These are phyloP conservation scores for Halichoeres trimaculatus DNA, from an alignment of 2,113 vertebrate genomes.

Conservation along the genomic window DNA sequence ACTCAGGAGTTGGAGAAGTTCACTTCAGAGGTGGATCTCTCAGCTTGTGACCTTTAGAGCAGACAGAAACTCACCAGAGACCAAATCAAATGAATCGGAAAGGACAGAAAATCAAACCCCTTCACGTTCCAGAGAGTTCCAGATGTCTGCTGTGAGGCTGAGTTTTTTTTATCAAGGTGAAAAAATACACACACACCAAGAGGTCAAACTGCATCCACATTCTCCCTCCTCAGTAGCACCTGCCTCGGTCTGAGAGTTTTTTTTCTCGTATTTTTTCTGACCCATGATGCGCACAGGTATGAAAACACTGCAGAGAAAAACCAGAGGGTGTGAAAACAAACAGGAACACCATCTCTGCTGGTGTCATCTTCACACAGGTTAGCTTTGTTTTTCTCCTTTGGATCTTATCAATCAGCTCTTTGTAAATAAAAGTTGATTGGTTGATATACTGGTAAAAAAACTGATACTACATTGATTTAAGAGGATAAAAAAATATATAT, in stretches of 20 bases:
- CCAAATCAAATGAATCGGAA: slow-evolving; percentile 35
- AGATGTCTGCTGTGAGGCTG: slow-evolving; percentile 20
- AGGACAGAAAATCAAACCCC: slow-evolving; percentile 17
- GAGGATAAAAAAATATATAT: too few relatives aligned
- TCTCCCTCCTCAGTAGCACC: too few relatives aligned
- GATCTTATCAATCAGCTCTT: too few relatives aligned
- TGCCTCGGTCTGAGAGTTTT: too few relatives aligned
- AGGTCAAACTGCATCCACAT: background rate
- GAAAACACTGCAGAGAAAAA: slow-evolving; percentile 43
- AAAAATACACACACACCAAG: background rate
- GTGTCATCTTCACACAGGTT: slow-evolving; percentile 55
- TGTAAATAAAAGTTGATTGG: too few relatives aligned
- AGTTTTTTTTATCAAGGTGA: background rate
- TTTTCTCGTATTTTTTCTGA: background rate
- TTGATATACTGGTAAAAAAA: too few relatives aligned
- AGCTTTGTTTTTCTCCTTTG: slow-evolving; percentile 48
- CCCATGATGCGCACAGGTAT: background rate
- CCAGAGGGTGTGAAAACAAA: slow-evolving; percentile 59
- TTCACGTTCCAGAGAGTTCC: slow-evolving; percentile 20
- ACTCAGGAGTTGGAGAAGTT: background rate
- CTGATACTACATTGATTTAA: too few relatives aligned
- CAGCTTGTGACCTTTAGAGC: slow-evolving; percentile 38
- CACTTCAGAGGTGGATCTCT: slow-evolving; percentile 7
- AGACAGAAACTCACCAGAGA: slow-evolving; percentile 33
- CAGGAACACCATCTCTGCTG: slow-evolving; percentile 52